These are phyloP conservation scores for Oenanthe oenanthe DNA, from an alignment of 2,113 vertebrate species.

Conservation along the genomic window DNA sequence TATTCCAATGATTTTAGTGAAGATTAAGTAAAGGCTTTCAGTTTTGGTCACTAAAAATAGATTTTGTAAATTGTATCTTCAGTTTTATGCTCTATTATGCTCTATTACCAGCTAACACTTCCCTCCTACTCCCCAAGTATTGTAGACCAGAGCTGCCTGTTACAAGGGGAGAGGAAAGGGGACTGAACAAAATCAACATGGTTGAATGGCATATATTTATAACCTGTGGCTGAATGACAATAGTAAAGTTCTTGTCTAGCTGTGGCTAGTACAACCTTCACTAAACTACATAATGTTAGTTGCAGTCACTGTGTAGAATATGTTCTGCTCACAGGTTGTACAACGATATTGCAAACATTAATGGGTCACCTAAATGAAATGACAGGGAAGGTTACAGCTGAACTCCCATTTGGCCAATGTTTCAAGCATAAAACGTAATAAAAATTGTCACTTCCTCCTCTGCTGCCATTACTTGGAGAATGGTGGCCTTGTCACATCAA, in stretches of 20 bases:
- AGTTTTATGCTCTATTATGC: not conserved
- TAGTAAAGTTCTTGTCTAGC: not conserved
- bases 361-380: not conserved
- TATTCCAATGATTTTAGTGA: not conserved
- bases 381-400: not conserved
- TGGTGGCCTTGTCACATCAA: not conserved
- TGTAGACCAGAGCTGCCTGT: not conserved
- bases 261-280: not conserved
- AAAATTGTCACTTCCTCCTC: not conserved
- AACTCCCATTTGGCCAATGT: not conserved
- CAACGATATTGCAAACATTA: not conserved
- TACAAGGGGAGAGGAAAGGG: not conserved
- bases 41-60: not conserved
- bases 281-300: not conserved
- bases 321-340: not conserved
- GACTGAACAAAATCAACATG: not conserved
- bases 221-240: not conserved
- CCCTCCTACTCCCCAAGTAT: accelerated
- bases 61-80: not conserved
- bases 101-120: not conserved
- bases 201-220: not conserved
- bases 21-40: not conserved
- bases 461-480: not conserved
- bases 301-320: not conserved
- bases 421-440: not conserved